Evolutionary conservation across 64 coral and sea anemone genomes (phyloP).

Genomic region (Montipora cactus): DNA sequence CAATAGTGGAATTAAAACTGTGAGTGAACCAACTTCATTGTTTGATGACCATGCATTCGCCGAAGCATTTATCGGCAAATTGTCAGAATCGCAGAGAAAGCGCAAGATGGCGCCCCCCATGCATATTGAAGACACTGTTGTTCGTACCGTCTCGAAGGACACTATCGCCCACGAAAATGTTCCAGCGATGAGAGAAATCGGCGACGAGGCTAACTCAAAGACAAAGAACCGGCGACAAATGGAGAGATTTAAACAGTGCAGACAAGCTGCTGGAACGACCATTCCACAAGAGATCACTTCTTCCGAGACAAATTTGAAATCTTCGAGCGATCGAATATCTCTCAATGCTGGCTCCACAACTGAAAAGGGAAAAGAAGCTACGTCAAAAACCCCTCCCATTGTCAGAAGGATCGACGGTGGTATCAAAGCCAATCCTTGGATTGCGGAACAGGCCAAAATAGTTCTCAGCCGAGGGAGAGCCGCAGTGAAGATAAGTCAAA

Average conservation of each 20-base stretch:
- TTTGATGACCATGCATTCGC: slow-evolving; percentile 84
- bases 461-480: slow-evolving; percentile 80
- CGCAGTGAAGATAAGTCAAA: slow-evolving; percentile 75
- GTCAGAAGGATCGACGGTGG: slow-evolving; percentile 60
- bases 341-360: neutral
- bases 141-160: neutral
- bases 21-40: slow-evolving; percentile 70
- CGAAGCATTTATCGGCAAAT: slow-evolving; percentile 40
- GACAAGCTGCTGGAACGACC: neutral
- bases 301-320: neutral
- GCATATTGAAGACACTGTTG: neutral
- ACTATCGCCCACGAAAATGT: neutral
- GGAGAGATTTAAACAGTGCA: slow-evolving; percentile 1
- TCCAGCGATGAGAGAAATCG: neutral
- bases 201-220: neutral
- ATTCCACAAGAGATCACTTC: neutral
- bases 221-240: neutral
- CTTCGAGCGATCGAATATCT: neutral
- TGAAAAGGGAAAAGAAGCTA: slow-evolving; percentile 27
- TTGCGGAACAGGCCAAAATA: slow-evolving; percentile 91
- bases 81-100: slow-evolving; percentile 43
- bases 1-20: neutral
- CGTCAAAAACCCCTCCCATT: slow-evolving; percentile 64
- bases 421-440: slow-evolving; percentile 93
- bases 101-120: slow-evolving; percentile 28